These are phyloP conservation scores for Drosophila parvula DNA, from an alignment of 1,140 invertebrate genomes.

Conservation along the genomic window DNA sequence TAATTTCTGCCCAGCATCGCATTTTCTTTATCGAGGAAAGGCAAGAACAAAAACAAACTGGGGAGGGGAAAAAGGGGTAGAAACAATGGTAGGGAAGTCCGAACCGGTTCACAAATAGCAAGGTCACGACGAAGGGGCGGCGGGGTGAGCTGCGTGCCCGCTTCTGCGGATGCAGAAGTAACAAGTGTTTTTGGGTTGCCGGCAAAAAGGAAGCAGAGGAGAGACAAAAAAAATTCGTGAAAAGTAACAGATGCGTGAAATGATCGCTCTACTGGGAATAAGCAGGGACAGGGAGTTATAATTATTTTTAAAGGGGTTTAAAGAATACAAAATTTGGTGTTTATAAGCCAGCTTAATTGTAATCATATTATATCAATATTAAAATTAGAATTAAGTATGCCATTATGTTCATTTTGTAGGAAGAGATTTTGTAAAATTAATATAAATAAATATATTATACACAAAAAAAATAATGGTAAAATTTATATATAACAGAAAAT, in stretches of 20 bases:
- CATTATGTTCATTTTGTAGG: too few species aligned
- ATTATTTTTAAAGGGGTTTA: too few species aligned
- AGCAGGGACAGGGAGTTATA: not conserved
- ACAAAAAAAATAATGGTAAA: too few species aligned
- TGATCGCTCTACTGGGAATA: constrained; percentile 18
- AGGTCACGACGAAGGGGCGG: constrained; percentile 32
- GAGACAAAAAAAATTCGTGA: constrained; percentile 40
- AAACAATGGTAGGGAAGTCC: constrained; percentile 7
- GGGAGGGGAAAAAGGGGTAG: constrained; percentile 23
- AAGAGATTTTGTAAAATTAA: too few species aligned
- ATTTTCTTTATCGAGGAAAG: constrained; percentile 48
- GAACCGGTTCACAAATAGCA: constrained; percentile 56
- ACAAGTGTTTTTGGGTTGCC: constrained; percentile 60
- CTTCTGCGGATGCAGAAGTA: constrained; percentile 28
- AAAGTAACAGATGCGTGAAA: constrained; percentile 57
- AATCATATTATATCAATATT: too few species aligned
- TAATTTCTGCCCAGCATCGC: constrained; percentile 58
- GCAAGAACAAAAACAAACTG: constrained; percentile 10
- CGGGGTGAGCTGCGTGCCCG: constrained; percentile 3
- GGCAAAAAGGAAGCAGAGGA: constrained; percentile 41
- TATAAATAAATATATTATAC: too few species aligned
- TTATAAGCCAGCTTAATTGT: too few species aligned
- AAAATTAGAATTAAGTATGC: too few species aligned
- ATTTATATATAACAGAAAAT: too few species aligned
- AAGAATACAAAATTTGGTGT: too few species aligned